Evolutionary conservation across 2,113 vertebrate species (phyloP), one percentile per base, ranked within the genome.

Genomic region (Hyperopisus bebe): DNA sequence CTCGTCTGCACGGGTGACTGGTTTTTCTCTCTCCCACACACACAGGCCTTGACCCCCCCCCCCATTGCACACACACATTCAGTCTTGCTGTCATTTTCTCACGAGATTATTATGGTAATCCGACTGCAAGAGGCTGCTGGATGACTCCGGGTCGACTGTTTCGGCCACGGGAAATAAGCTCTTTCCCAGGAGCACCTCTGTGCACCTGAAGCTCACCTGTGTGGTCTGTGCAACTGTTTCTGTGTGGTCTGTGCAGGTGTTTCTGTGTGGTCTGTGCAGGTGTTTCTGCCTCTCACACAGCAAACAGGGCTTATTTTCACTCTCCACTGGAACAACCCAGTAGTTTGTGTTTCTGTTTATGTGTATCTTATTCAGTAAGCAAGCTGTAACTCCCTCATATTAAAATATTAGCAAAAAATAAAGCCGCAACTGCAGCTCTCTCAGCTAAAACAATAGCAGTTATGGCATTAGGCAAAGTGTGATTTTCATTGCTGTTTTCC

Each of bases 41-140:
- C 89, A 83, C 55, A 77, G 51, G 47, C 87, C 46, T 55, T 66
- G 44, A 31, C 88, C 17, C 50, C 55, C 66, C 89, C 89, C 51
- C 70, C 74, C 31, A 21, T 4, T 8, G 44, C 44, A 31, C 87
- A 47, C 89, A 70, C 53, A 50, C 89, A 90, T 44, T 31, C 46
- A 51, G 13, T 51, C 31, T 86, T 53, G 24, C 48, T 86, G 86
- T 58, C 86, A 82, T 90, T 82, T 90, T 86, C 70, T 90, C 86
- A 24, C 27, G 13, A 82, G 51, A 88, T 90, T 90, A 88, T 84
- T 88, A 88, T 58, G 66, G 19, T 66, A 90, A 88, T 88, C 74
- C n/a, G 39, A n/a, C 74, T 46, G 39, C 39, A 42, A 83, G 86
- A 7, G 15, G 24, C 39, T 42, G 50, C 77, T 24, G 86, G 17